Evolutionary conservation across 2,113 vertebrate genomes (phyloP).

Genomic region (Pteropus alecto): DNA sequence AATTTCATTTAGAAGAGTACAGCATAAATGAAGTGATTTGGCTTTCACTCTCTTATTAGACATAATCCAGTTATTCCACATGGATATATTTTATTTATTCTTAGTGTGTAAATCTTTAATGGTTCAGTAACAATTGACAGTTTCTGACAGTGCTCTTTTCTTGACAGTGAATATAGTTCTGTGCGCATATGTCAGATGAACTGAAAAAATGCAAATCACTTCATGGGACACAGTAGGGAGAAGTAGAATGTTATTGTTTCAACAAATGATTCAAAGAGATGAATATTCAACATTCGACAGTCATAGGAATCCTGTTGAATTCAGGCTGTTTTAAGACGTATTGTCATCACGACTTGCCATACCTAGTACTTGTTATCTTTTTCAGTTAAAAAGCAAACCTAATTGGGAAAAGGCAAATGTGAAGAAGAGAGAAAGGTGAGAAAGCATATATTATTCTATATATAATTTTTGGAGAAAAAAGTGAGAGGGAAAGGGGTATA

Average conservation of each 20-base stretch:
- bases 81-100: constrained; percentile 51
- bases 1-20: neutral
- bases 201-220: constrained; percentile 40
- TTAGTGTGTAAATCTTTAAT: neutral
- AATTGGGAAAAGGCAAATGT: neutral
- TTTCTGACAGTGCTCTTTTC: constrained; percentile 70
- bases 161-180: constrained; percentile 35
- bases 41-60: constrained; percentile 40
- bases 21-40: constrained; percentile 22
- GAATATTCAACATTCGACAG: neutral
- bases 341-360: neutral
- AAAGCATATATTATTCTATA: neutral
- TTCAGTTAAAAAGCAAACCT: neutral
- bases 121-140: constrained; percentile 57
- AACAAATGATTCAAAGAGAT: constrained; percentile 40
- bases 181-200: neutral
- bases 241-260: neutral
- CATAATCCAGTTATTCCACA: constrained; percentile 49
- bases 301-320: neutral
- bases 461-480: neutral
- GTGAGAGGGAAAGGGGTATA: neutral
- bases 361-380: neutral
- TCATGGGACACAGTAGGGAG: neutral
- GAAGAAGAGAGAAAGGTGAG: neutral
- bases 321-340: constrained; percentile 32